phyloP scores from a whole-genome alignment of 2,797 vertebrate species.

The Catharus ustulatus region DNA sequence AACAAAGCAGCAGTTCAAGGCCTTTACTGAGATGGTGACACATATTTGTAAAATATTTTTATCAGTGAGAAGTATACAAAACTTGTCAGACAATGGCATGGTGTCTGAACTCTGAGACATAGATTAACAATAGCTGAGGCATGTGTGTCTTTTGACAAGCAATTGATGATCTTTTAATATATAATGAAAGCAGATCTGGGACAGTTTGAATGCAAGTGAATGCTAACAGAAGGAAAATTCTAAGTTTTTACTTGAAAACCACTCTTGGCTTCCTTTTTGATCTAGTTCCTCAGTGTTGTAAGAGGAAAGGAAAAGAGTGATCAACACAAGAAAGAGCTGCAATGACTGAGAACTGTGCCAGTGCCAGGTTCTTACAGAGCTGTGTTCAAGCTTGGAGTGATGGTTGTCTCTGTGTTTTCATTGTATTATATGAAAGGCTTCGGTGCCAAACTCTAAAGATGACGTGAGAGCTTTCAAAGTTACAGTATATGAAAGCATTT shows the following conservation, averaged over 20 bases:
- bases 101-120: background rate
- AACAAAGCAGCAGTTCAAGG: background rate
- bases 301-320: background rate
- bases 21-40: background rate
- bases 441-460: background rate
- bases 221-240: background rate
- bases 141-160: background rate
- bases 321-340: background rate
- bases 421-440: constrained; percentile 12
- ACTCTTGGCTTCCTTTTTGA: constrained; percentile 5
- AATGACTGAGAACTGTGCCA: background rate
- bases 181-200: background rate
- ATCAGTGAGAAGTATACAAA: background rate
- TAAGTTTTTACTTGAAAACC: background rate
- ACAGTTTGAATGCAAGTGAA: background rate
- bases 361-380: background rate
- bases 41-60: background rate
- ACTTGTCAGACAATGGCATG: background rate
- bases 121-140: background rate
- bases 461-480: background rate
- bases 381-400: background rate
- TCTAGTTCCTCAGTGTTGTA: background rate
- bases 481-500: background rate
- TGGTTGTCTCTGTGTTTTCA: constrained; percentile 27
- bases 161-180: background rate